Evolutionary conservation across 2,888 invertebrate genomes (phyloP).

Genomic region (Cataglyphis livida): DNA sequence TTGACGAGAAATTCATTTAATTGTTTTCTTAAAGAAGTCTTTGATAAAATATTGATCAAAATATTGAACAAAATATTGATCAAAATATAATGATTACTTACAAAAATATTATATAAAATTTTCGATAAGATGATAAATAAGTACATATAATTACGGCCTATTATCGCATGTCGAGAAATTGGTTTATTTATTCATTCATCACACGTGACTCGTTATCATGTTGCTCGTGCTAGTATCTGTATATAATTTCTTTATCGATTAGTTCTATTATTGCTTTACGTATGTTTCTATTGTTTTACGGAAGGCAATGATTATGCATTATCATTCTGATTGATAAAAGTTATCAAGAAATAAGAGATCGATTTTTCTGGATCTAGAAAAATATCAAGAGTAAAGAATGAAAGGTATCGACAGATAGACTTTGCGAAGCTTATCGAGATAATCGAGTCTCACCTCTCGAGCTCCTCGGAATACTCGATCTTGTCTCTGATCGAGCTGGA

Average conservation of each 20-base stretch:
- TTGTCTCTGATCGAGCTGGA: conserved; percentile 84
- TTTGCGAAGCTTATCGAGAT: conserved; percentile 10
- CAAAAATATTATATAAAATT: not conserved
- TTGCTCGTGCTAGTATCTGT: not conserved
- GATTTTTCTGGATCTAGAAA: conserved; percentile 35
- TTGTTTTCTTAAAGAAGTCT: not conserved
- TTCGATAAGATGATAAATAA: not conserved
- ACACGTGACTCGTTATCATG: conserved; percentile 25
- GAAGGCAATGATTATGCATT: not conserved
- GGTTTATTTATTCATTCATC: conserved; percentile 10
- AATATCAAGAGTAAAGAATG: not conserved
- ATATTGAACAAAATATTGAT: not conserved
- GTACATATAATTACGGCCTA: not conserved
- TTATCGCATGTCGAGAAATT: not conserved
- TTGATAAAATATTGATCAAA: not conserved
- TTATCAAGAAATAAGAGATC: not conserved
- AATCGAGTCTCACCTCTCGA: conserved; percentile 76
- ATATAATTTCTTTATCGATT: not conserved
- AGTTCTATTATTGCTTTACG: not conserved
- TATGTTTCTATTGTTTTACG: not conserved
- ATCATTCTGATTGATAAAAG: not conserved
- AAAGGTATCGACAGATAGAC: not conserved
- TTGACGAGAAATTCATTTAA: not conserved
- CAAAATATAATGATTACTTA: not conserved
- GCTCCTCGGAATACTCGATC: conserved; percentile 83